Conservation (phyloP, 2,113 vertebrate genomes). For the Pan troglodytes region NHGRI_mPanTro3-v2.1_pri NC_072410.2:90277501-90278000, state of each 20-base stretch:
- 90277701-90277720: background rate
- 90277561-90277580: background rate
- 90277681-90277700: background rate
- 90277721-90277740: background rate
- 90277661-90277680: background rate
- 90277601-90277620: background rate
- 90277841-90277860: background rate
- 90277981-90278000: background rate
- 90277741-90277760: background rate
- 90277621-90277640: background rate
- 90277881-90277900: background rate
- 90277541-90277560: background rate
- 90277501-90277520: background rate
- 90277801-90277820: background rate
- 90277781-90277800: background rate
- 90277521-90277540: background rate
- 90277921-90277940: background rate
- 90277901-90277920: background rate
- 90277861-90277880: background rate
- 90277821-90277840: background rate
- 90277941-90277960: background rate
- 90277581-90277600: background rate
- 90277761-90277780: background rate
- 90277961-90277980: background rate
- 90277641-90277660: conserved; percentile 18